Base-by-base conservation (phyloP, 2,113 vertebrate genomes). In the Burhinus bistriatus region DNA sequence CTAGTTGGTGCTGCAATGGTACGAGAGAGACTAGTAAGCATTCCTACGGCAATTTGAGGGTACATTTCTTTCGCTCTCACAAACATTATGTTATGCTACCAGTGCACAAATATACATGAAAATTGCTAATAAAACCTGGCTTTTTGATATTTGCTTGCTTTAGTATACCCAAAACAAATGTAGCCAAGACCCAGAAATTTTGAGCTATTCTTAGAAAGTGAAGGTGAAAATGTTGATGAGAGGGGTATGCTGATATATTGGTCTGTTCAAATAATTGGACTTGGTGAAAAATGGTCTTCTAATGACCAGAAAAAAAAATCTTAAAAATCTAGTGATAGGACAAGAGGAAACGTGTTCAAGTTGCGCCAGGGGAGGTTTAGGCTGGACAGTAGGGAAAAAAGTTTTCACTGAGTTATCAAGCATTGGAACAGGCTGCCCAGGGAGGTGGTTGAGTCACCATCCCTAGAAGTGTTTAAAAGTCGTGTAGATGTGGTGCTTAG, bases 41-140 rank as follows among this genome's bases (percentile, higher is more conserved):
- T 73, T 95, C n/a, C 73, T n/a, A 27, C 3, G 32, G 75, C 65
- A 93, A 80, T 69, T 65, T 83, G 77, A 79, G 82, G 27, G 32
- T 44, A 40, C 29, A 27, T 89, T 95, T 97, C 78, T 95, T 96
- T 95, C 59, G 2, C 62, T 90, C 87, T 96, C 84, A 89, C 69
- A 83, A 96, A 97, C 54, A 55, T 36, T 34, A 59, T 22, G 29
- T 72, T 81, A 66, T 27, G 57, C 71, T 90, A 57, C 34, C 42
- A 75, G 61, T 65, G 79, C 64, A 90, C 42, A 83, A 91, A 95
- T 38, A 49, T 8, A 36, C 32, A 36, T 17, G 15, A 84, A 86
- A 83, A 71, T 34, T 2, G 21, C 4, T 21, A 58, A 5, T 9
- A 66, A 90, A 93, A 76, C 9, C 18, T 64, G 9, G 11, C 17